phyloP scores from a whole-genome alignment of 30 jellyfish, hydroid and myxozoan genomes.

The Cassiopea xamachana region DNA sequence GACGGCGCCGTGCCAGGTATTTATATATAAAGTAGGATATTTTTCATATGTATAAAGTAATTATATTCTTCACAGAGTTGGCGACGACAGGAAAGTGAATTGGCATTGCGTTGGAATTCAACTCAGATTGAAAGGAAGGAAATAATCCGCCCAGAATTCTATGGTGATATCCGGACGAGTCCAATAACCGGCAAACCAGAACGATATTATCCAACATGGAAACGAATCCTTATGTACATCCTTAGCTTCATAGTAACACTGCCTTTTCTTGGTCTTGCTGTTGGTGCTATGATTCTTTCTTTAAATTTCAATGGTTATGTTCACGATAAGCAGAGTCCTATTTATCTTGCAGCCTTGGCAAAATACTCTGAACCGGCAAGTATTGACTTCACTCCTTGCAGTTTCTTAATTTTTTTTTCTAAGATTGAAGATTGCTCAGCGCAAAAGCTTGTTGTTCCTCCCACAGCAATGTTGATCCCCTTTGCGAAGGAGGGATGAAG shows the following conservation, averaged over 20 bases:
- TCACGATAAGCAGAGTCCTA: conserved; percentile 87
- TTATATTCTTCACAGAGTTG: conserved; percentile 60
- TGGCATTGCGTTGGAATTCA: conserved; percentile 86
- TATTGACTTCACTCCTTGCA: not conserved
- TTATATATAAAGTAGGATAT: no score
- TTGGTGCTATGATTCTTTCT: conserved; percentile 91
- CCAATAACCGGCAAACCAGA: conserved; percentile 90
- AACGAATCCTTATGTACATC: conserved; percentile 73
- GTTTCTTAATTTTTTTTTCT: no score
- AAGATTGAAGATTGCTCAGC: no score
- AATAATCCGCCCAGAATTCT: conserved; percentile 86
- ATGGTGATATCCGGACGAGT: conserved; percentile 74
- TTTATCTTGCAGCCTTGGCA: conserved; percentile 78
- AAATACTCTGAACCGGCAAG: conserved; percentile 89
- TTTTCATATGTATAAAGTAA: no score
- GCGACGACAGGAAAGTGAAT: conserved; percentile 88
- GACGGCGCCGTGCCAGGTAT: no score
- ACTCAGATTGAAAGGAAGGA: conserved; percentile 79
- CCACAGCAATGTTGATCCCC: no score
- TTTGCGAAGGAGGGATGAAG: no score
- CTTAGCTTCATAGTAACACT: conserved; percentile 77
- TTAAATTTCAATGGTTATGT: conserved; percentile 94
- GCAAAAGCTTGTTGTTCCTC: no score
- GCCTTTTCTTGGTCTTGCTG: conserved; percentile 85
- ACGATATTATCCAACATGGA: conserved; percentile 88